Evolutionary conservation across 2,797 vertebrate species (phyloP).

Genomic region (Trichosurus vulpecula): DNA sequence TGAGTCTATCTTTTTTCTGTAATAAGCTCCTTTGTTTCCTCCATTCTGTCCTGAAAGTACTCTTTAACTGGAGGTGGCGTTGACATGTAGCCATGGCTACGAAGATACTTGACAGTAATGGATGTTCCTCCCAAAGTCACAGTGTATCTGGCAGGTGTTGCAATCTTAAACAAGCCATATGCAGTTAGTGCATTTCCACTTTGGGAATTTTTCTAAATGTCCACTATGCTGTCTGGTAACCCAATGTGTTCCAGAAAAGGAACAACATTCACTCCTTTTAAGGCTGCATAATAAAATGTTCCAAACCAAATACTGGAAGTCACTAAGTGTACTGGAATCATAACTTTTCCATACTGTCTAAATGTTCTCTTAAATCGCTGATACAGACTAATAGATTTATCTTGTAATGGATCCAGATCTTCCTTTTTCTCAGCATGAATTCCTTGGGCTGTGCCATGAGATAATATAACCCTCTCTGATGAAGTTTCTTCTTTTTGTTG

Average conservation of each 20-base stretch:
- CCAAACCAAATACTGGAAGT: slow-evolving; percentile 96
- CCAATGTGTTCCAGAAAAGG: slow-evolving; percentile 94
- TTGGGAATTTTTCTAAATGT: slow-evolving; percentile 93
- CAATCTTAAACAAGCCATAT: slow-evolving; percentile 97
- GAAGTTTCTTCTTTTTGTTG: slow-evolving; percentile 54
- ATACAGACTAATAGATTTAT: slow-evolving; percentile 92
- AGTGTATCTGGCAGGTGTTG: slow-evolving; percentile 94
- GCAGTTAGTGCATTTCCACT: slow-evolving; percentile 96
- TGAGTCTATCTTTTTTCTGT: slow-evolving; percentile 90
- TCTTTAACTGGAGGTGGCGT: slow-evolving; percentile 95
- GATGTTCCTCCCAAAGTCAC: slow-evolving; percentile 97
- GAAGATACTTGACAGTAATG: slow-evolving; percentile 92
- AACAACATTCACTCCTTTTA: slow-evolving; percentile 96
- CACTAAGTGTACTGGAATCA: slow-evolving; percentile 95
- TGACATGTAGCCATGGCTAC: slow-evolving; percentile 92
- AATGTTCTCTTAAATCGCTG: slow-evolving; percentile 97
- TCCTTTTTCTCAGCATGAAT: slow-evolving; percentile 67
- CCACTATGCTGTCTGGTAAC: slow-evolving; percentile 91
- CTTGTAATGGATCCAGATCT: slow-evolving; percentile 94
- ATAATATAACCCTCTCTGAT: slow-evolving; percentile 40
- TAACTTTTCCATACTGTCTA: slow-evolving; percentile 97
- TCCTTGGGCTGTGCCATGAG: slow-evolving; percentile 58
- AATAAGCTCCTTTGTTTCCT: slow-evolving; percentile 93
- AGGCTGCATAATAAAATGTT: slow-evolving; percentile 96
- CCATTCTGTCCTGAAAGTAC: slow-evolving; percentile 97